phyloP scores from a whole-genome alignment of 2,888 invertebrate species.

The Protodeltote pygarga region DNA sequence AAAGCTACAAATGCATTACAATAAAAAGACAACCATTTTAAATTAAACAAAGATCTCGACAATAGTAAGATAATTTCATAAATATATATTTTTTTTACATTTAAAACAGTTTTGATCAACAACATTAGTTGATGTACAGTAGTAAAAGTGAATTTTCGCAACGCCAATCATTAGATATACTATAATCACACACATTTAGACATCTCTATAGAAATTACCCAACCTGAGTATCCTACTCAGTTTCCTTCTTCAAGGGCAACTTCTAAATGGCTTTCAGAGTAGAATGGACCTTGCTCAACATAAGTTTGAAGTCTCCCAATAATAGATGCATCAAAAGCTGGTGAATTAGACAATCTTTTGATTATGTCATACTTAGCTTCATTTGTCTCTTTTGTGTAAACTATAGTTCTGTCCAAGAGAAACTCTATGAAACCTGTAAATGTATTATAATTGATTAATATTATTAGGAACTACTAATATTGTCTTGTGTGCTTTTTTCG shows the following conservation, averaged over 20 bases:
- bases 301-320: conserved; percentile 89
- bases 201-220: too few relatives aligned
- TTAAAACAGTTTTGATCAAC: too few relatives aligned
- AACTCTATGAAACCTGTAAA: conserved; percentile 91
- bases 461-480: background rate
- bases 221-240: too few relatives aligned
- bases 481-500: too few relatives aligned
- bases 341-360: conserved; percentile 85
- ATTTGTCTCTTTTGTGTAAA: conserved; percentile 90
- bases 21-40: conserved; percentile 17
- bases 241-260: conserved; percentile 91
- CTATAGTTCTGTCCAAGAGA: conserved; percentile 91
- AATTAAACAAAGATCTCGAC: conserved; percentile 8
- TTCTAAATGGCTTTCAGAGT: conserved; percentile 89
- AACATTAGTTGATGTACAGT: too few relatives aligned
- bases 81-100: too few relatives aligned
- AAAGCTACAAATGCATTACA: conserved; percentile 18
- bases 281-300: conserved; percentile 93
- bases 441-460: conserved; percentile 4
- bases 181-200: too few relatives aligned
- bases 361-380: conserved; percentile 92
- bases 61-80: conserved; percentile 2
- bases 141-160: too few relatives aligned
- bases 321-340: conserved; percentile 88
- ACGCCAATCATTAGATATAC: too few relatives aligned